Evolutionary conservation across 2,113 vertebrate species (phyloP).

Genomic region (Heterochromis multidens): DNA sequence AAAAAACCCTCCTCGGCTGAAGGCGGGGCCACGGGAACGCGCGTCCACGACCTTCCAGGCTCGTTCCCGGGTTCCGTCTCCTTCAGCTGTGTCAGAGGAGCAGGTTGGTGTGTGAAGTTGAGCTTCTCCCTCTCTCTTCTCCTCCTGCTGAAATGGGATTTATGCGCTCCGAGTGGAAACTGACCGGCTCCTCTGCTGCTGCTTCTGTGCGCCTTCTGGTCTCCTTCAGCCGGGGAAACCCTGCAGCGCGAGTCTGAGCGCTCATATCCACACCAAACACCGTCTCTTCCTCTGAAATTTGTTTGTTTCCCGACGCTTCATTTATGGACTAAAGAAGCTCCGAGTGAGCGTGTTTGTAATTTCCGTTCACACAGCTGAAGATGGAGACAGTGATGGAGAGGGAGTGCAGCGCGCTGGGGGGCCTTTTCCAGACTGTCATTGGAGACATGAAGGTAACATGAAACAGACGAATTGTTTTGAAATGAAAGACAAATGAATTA

Average conservation of each 20-base stretch:
- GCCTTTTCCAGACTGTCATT: constrained; percentile 78
- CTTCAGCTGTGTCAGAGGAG: background rate
- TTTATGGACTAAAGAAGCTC: constrained; percentile 23
- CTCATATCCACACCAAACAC: background rate
- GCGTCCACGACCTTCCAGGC: background rate
- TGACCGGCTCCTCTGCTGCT: constrained; percentile 14
- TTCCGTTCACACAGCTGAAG: constrained; percentile 15
- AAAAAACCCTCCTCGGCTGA: background rate
- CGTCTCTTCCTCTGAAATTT: background rate
- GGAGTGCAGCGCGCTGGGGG: constrained; percentile 79
- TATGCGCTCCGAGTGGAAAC: background rate
- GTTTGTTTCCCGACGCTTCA: background rate
- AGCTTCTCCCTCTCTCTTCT: background rate
- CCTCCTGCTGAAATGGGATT: constrained; percentile 25
- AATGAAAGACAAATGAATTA: no score
- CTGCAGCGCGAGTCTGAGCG: constrained; percentile 3
- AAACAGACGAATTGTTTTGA: background rate
- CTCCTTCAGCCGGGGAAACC: constrained; percentile 27
- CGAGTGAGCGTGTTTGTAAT: background rate
- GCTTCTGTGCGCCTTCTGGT: background rate
- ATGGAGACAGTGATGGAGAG: constrained; percentile 79
- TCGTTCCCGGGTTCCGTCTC: background rate
- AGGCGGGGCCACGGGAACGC: constrained; percentile 23
- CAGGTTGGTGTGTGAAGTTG: background rate
- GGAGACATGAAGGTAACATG: constrained; percentile 77